Evolutionary conservation across 2,888 invertebrate species (phyloP).

Genomic region (Cyrtodaria siliqua): DNA sequence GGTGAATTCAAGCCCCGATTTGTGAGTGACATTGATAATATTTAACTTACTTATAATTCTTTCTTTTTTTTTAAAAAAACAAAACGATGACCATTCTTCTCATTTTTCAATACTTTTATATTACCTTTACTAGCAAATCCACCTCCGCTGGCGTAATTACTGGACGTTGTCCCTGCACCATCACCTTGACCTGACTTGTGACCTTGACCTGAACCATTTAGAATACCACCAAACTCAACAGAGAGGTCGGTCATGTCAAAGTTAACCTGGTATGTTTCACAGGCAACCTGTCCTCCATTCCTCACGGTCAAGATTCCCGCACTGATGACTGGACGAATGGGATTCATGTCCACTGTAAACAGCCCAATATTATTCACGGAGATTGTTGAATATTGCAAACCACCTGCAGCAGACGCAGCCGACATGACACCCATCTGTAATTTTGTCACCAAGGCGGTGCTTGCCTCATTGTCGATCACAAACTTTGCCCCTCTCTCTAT

Average conservation of each 20-base stretch:
- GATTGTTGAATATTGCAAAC: conserved; percentile 54
- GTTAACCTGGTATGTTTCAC: conserved; percentile 38
- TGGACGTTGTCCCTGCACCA: conserved; percentile 55
- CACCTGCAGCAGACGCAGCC: conserved; percentile 50
- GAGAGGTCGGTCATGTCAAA: conserved; percentile 55
- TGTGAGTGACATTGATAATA: too few relatives aligned
- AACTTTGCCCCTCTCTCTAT: conserved; percentile 72
- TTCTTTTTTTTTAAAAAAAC: too few relatives aligned
- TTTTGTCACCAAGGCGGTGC: conserved; percentile 49
- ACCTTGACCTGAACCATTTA: conserved; percentile 70
- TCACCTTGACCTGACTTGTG: conserved; percentile 56
- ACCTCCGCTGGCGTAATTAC: conserved; percentile 66
- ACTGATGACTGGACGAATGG: conserved; percentile 48
- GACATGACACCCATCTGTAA: conserved; percentile 45
- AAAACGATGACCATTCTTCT: too few relatives aligned
- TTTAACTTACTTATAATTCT: too few relatives aligned
- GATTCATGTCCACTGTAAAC: conserved; percentile 64
- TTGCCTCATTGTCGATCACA: conserved; percentile 59
- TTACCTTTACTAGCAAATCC: conserved; percentile 72
- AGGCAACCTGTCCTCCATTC: conserved; percentile 65
- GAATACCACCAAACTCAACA: conserved; percentile 65
- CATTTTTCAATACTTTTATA: too few relatives aligned
- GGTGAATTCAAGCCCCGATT: too few relatives aligned
- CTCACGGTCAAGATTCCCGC: conserved; percentile 60
- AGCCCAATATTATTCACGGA: conserved; percentile 69